Percentiles rank a stretch among this genome's conserved stretches.
These are phyloP conservation scores for Lepidonotus clava DNA, from an alignment of 2,888 invertebrate genomes.

Conservation along the genomic window DNA sequence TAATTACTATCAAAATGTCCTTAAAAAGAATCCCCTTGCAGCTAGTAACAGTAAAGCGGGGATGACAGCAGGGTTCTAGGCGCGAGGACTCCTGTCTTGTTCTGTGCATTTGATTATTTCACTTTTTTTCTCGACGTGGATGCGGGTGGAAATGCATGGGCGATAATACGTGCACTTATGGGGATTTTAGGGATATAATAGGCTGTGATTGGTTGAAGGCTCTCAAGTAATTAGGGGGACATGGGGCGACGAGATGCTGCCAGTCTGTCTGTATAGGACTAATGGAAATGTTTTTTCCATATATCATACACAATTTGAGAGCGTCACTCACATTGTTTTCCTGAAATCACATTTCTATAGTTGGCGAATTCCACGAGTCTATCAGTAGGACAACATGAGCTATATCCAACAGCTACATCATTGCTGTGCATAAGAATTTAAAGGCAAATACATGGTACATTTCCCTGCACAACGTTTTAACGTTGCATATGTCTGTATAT, in stretches of 20 bases:
- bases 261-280: not conserved
- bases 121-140: not conserved
- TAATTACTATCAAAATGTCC: conserved; percentile 28
- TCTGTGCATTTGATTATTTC: not conserved
- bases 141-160: not conserved
- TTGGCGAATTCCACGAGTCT: too few species aligned
- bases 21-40: not conserved
- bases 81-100: not conserved
- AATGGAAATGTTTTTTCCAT: not conserved
- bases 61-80: not conserved
- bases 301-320: too few species aligned
- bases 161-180: not conserved
- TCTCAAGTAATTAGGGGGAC: not conserved
- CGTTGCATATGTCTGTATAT: too few species aligned
- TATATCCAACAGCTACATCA: too few species aligned
- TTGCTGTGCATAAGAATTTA: too few species aligned
- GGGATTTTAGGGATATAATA: not conserved
- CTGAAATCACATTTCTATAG: too few species aligned
- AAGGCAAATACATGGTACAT: too few species aligned
- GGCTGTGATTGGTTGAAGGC: not conserved
- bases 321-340: too few species aligned
- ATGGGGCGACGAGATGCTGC: not conserved
- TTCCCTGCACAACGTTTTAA: too few species aligned
- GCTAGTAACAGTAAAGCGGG: not conserved
- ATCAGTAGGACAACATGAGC: too few species aligned